phyloP scores from a whole-genome alignment of 1,140 invertebrate species.

The Vollenhovia emeryi region DNA sequence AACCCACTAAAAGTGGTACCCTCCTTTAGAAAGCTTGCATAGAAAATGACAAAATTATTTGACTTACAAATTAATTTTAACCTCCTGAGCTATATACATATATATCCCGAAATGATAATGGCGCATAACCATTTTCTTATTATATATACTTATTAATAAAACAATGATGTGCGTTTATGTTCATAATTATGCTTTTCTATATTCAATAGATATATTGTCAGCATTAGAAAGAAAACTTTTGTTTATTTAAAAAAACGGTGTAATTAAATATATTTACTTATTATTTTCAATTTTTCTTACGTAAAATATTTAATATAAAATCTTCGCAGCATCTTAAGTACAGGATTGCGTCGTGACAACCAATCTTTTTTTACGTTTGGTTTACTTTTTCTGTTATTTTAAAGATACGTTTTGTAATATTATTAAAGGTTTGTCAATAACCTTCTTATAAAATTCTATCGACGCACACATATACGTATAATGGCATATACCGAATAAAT shows the following conservation, averaged over 20 bases:
- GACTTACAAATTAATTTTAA: conserved; percentile 23
- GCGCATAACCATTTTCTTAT: neutral
- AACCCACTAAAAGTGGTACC: no score
- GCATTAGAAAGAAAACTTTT: no score
- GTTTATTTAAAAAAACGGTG: neutral
- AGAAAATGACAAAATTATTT: neutral
- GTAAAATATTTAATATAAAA: neutral
- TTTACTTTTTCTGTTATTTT: neutral
- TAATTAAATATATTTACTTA: neutral
- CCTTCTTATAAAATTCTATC: neutral
- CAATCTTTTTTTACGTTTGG: neutral
- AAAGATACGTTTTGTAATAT: neutral
- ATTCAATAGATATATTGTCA: neutral
- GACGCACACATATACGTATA: neutral
- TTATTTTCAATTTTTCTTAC: conserved; percentile 3
- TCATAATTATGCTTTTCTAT: neutral
- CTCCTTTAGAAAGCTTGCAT: conserved; percentile 11
- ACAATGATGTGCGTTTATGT: neutral
- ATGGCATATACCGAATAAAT: no score
- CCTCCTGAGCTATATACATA: neutral
- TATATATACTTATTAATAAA: neutral
- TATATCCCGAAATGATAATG: neutral
- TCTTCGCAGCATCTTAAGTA: no score
- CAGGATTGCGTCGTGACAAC: neutral
- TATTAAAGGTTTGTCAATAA: neutral